phyloP scores from a whole-genome alignment of 2,888 invertebrate species.

The Microctonus brassicae region DNA sequence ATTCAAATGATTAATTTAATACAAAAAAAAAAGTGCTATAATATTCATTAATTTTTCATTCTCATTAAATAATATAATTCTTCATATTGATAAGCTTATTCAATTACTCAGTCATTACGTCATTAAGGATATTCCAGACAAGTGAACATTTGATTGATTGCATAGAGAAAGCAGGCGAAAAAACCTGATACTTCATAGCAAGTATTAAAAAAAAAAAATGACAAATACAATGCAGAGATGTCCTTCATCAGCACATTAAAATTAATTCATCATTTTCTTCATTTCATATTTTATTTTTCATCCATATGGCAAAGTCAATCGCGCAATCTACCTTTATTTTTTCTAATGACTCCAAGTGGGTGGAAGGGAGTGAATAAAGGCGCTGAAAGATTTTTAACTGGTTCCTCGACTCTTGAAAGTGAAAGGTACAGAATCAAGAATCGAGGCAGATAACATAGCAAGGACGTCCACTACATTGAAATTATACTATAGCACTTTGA shows the following conservation, averaged over 20 bases:
- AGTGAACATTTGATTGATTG: background rate
- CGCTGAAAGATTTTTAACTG: slow-evolving; percentile 46
- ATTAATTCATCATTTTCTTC: background rate
- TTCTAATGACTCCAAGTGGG: slow-evolving; percentile 25
- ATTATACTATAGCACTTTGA: too few species aligned
- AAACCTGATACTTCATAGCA: background rate
- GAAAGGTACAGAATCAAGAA: slow-evolving; percentile 67
- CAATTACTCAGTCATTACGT: background rate
- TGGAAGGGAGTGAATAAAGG: slow-evolving; percentile 15
- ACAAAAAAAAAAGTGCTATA: too few species aligned
- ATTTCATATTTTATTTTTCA: background rate
- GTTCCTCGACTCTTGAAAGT: slow-evolving; percentile 67
- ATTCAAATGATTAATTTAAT: background rate
- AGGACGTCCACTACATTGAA: slow-evolving; percentile 66
- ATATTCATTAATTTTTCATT: too few species aligned
- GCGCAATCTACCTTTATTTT: slow-evolving; percentile 45
- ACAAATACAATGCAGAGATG: background rate
- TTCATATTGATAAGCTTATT: background rate
- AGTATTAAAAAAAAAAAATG: background rate
- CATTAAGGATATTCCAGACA: background rate
- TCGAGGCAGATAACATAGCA: slow-evolving; percentile 67
- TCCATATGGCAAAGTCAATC: slow-evolving; percentile 5
- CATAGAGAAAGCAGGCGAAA: background rate
- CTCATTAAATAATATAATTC: background rate
- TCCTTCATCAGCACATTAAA: background rate